Base-by-base conservation (phyloP, 2,888 invertebrate species). In the Branchipolynoe longqiensis region DNA sequence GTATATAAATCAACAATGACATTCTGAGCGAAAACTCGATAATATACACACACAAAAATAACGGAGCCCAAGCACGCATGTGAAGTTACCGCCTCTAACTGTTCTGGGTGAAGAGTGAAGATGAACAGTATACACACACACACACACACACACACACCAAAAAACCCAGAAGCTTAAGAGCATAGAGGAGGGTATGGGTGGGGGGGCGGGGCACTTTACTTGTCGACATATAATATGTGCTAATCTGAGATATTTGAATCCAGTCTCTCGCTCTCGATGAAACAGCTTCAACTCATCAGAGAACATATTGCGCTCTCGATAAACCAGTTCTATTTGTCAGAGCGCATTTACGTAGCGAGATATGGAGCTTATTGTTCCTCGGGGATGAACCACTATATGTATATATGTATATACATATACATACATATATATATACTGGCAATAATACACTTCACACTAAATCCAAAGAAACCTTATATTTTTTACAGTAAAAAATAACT, bases 201-300 rank as follows among this genome's bases (percentile, higher is more conserved):
- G 31, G 62, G 1, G 14, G n/a, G n/a, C 14, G 62, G 3, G 14
- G 18, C n/a, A 31, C 62, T 62, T 62, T 18, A 31, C 14, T 18
- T 14, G 25, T 62, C 25, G 62, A 62, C 31, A 12, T 62, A 62
- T 1, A 62, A 62, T 62, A 62, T 28, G 25, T 62, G 62, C 25
- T 48, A 18, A n/a, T 18, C 38, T 69, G 69, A 69, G 69, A 69
- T 69, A 69, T 69, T n/a, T 69, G 69, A 69, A 69, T 36, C 69
- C 33, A 69, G 18, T 36, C 38, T 69, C 69, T n/a, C 22, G 1
- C 12, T 18, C 14, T 69, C 69, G 18, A 8, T 48, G 48, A 48
- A 18, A 48, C 8, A 48, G 48, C 48, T 8, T 18, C 8, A 8
- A 48, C 48, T 48, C 18, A 12, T 8, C 18, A 48, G 18, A 12